Evolutionary conservation across 2,113 vertebrate genomes (phyloP).

Genomic region (Smithornis capensis): DNA sequence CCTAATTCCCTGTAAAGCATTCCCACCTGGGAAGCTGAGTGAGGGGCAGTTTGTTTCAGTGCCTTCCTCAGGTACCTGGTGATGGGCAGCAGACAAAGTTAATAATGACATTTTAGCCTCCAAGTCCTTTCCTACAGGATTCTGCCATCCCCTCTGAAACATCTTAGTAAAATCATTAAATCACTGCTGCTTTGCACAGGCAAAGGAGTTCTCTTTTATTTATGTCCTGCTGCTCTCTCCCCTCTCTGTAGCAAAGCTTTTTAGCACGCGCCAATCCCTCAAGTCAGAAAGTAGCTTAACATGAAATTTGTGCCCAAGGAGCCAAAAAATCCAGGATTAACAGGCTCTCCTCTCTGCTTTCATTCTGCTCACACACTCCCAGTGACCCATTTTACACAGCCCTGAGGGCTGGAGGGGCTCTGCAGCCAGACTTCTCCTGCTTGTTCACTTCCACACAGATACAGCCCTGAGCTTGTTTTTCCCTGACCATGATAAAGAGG

Average conservation of each 20-base stretch:
- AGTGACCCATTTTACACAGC: not conserved
- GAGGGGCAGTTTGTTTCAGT: accelerated
- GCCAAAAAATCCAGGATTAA: not conserved
- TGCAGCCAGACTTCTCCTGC: not conserved
- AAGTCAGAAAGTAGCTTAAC: not conserved
- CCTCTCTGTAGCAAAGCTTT: not conserved
- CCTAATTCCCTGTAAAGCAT: not conserved
- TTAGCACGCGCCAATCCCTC: not conserved
- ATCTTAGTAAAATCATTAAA: not conserved
- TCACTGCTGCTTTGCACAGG: not conserved
- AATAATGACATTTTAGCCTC: not conserved
- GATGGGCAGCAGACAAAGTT: not conserved
- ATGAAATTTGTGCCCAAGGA: not conserved
- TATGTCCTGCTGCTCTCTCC: not conserved
- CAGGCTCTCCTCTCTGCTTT: not conserved
- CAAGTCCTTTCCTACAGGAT: not conserved
- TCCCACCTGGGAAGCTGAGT: not conserved
- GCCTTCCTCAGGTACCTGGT: not conserved
- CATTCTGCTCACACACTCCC: not conserved
- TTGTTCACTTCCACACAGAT: not conserved
- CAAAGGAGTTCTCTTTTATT: not conserved
- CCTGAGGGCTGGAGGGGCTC: not conserved
- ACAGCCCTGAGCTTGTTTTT: not conserved
- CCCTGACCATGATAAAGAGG: accelerated
- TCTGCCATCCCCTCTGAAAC: not conserved